phyloP scores from a whole-genome alignment of 2,113 vertebrate species.

The Hoplias malabaricus region DNA sequence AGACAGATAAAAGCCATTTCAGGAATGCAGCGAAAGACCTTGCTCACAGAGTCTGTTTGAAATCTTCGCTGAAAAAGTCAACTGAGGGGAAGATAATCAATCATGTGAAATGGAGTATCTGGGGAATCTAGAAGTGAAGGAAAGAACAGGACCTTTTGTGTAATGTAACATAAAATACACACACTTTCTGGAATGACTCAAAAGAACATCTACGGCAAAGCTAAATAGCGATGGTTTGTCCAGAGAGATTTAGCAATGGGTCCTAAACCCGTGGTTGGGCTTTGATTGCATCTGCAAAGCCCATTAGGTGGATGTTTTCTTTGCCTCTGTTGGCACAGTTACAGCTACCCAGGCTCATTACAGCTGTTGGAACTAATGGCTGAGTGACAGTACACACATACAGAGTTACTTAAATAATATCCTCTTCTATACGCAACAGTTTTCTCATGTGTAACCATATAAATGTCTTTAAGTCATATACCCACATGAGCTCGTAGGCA shows the following conservation, averaged over 20 bases:
- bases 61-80: slow-evolving; percentile 29
- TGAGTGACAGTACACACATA: slow-evolving; percentile 59
- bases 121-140: slow-evolving; percentile 28
- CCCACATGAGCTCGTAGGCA: too few relatives aligned
- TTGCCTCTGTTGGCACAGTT: slow-evolving; percentile 67
- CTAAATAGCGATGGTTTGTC: not conserved
- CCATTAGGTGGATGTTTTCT: slow-evolving; percentile 68
- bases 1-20: slow-evolving; percentile 29
- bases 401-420: slow-evolving; percentile 60
- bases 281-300: slow-evolving; percentile 34
- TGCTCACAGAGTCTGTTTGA: slow-evolving; percentile 29
- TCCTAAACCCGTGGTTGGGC: slow-evolving; percentile 8
- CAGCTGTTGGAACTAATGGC: slow-evolving; percentile 76
- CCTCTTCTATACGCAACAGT: slow-evolving; percentile 48
- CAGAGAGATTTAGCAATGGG: slow-evolving; percentile 9
- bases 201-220: not conserved
- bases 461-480: not conserved
- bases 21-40: slow-evolving; percentile 23
- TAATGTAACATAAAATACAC: not conserved
- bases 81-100: slow-evolving; percentile 30
- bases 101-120: slow-evolving; percentile 23
- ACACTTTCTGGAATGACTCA: not conserved
- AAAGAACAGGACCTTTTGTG: not conserved
- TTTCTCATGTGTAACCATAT: too few relatives aligned
- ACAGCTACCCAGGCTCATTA: slow-evolving; percentile 70